Conservation (phyloP, 2,113 vertebrate genomes). For the Hystrix cristata region DNA sequence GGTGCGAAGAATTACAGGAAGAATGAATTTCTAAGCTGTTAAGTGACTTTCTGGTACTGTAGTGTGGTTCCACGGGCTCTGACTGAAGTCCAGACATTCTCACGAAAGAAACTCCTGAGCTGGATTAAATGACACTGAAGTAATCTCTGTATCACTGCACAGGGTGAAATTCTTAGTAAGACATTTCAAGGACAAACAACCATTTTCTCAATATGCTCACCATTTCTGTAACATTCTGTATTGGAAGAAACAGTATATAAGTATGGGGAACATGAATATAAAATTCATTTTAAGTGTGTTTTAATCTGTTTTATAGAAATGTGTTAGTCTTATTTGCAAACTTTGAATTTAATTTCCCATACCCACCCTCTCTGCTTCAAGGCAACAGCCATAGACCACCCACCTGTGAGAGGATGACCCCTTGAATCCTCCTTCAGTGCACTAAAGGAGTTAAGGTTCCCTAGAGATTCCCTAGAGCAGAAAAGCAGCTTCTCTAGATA, state of each 20-base stretch:
- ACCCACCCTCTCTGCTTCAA: not conserved
- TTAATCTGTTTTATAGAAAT: constrained; percentile 1
- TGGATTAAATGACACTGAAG: not conserved
- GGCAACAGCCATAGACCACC: not conserved
- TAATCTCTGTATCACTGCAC: not conserved
- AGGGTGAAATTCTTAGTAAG: constrained; percentile 32
- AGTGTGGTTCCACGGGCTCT: not conserved
- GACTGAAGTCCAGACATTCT: not conserved
- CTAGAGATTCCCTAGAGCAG: not conserved
- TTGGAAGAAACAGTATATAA: not conserved
- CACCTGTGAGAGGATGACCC: not conserved
- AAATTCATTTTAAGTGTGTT: not conserved
- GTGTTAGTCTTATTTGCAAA: not conserved
- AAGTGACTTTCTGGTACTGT: constrained; percentile 29
- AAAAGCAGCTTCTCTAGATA: not conserved
- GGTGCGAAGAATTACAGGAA: constrained; percentile 14
- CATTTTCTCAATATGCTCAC: not conserved
- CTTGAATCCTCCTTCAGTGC: not conserved
- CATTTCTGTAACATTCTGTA: constrained; percentile 7
- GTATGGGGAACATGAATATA: not conserved
- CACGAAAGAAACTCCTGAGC: not conserved
- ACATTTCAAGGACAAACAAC: constrained; percentile 42
- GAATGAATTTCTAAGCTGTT: constrained; percentile 19
- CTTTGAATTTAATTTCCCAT: not conserved
- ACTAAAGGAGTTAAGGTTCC: not conserved